These are phyloP conservation scores for Ctenicera cuprea DNA, from an alignment of 2,888 invertebrate species.

Conservation along the genomic window DNA sequence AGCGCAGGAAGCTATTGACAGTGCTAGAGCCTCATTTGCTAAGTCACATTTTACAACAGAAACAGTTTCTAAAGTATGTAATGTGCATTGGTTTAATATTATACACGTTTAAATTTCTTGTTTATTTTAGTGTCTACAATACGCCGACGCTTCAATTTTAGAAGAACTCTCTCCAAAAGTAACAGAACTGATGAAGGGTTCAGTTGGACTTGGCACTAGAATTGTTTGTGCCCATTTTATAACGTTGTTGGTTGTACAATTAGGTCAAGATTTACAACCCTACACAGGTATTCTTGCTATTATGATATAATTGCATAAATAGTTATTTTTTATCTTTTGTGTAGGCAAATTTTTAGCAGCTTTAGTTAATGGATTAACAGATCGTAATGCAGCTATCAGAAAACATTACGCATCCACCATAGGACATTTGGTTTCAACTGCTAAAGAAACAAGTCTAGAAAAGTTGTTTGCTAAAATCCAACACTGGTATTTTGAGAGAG, in stretches of 20 bases:
- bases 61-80: constrained; percentile 84
- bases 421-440: constrained; percentile 88
- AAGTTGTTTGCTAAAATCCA: constrained; percentile 79
- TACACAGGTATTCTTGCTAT: constrained; percentile 72
- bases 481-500: constrained; percentile 81
- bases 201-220: constrained; percentile 89
- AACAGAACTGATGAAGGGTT: constrained; percentile 86
- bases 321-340: constrained; percentile 17
- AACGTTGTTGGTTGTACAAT: constrained; percentile 77
- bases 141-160: constrained; percentile 85
- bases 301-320: constrained; percentile 24
- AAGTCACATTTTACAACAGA: constrained; percentile 92
- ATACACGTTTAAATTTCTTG: no score
- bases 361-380: constrained; percentile 86
- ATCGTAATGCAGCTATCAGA: constrained; percentile 88
- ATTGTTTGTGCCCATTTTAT: constrained; percentile 88
- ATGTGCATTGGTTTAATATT: neutral
- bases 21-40: constrained; percentile 86
- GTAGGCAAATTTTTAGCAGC: constrained; percentile 76
- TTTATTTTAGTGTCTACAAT: constrained; percentile 77
- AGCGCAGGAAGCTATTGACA: constrained; percentile 86
- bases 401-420: constrained; percentile 90
- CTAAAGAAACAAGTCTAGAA: constrained; percentile 84
- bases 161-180: constrained; percentile 88
- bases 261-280: constrained; percentile 76